These are phyloP conservation scores for Sapayoa aenigma DNA, from an alignment of 2,113 vertebrate genomes.

Conservation along the genomic window DNA sequence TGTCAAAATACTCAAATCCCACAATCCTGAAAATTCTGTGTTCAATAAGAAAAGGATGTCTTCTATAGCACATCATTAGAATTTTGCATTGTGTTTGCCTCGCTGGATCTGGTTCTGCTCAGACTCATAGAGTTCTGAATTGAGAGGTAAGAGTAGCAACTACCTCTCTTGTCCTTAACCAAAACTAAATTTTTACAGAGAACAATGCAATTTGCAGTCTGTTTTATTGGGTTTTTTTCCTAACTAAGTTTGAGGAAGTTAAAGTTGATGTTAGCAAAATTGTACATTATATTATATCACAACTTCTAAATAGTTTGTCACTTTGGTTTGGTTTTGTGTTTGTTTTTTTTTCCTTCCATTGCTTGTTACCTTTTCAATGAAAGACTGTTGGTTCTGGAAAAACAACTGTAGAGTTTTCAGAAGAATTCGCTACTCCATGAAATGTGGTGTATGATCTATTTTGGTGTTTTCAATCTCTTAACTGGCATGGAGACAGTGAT, in stretches of 20 bases:
- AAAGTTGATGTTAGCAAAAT: neutral
- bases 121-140: neutral
- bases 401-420: neutral
- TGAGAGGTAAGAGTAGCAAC: neutral
- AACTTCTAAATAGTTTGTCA: neutral
- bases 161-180: neutral
- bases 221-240: neutral
- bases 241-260: neutral
- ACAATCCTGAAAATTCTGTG: neutral
- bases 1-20: neutral
- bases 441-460: neutral
- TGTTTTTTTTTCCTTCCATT: fast-evolving
- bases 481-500: neutral
- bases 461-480: neutral
- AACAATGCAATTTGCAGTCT: neutral
- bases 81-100: neutral
- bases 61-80: neutral
- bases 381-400: neutral
- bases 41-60: neutral
- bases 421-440: neutral
- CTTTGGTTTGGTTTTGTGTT: neutral
- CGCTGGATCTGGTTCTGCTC: neutral
- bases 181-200: neutral
- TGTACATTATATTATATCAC: neutral
- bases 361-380: neutral